Percentiles rank a stretch among this genome's conserved stretches.
These are phyloP conservation scores for Julus scandinavius DNA, from an alignment of 2,888 invertebrate species.

Conservation along the genomic window DNA sequence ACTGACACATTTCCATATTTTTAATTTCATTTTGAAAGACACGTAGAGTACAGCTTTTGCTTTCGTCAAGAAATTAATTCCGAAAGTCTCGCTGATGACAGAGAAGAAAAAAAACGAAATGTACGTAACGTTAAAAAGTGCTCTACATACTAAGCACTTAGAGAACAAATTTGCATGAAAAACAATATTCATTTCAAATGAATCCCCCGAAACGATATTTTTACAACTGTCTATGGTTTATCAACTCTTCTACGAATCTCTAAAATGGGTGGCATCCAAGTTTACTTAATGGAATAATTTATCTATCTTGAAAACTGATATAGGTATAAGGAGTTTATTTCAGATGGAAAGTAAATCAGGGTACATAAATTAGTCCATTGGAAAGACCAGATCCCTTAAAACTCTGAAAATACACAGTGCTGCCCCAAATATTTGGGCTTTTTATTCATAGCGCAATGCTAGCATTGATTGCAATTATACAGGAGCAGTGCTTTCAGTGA, in stretches of 20 bases:
- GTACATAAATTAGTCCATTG: too few relatives aligned
- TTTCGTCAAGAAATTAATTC: neutral
- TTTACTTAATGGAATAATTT: neutral
- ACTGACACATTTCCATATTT: constrained; percentile 12
- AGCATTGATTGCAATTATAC: too few relatives aligned
- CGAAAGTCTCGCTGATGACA: neutral
- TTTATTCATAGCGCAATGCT: too few relatives aligned
- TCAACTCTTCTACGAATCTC: neutral
- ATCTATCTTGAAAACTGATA: neutral
- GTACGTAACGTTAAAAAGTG: neutral
- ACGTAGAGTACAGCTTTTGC: neutral
- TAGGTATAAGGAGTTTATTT: neutral
- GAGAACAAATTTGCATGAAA: neutral
- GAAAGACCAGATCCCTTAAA: too few relatives aligned
- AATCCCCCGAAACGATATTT: neutral
- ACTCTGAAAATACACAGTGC: too few relatives aligned
- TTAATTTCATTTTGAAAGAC: constrained; percentile 22
- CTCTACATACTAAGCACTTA: neutral
- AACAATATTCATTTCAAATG: neutral
- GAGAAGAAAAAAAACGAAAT: neutral
- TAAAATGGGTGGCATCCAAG: too few relatives aligned
- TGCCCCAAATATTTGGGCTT: too few relatives aligned
- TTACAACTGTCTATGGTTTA: neutral
- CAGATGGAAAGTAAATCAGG: neutral
- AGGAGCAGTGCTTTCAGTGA: too few relatives aligned